Evolutionary conservation across 2,888 invertebrate genomes (phyloP), one percentile per base, ranked within the genome.

Genomic region (Lepidochrysops patricia): DNA sequence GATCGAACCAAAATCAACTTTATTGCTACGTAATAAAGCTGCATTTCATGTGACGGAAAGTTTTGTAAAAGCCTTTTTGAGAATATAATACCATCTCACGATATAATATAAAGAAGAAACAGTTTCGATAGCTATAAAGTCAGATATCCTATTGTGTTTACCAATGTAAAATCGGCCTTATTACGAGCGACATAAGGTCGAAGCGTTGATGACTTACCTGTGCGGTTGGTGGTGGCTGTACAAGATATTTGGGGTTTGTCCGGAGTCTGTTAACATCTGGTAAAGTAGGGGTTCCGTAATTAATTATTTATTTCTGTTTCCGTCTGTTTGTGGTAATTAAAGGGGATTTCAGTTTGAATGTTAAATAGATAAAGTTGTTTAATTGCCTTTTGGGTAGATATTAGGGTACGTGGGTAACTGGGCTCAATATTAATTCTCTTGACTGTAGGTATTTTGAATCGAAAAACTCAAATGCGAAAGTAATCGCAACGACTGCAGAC

Each of bases 61-160:
- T 19, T 58, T 63, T 63, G 12, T 37, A 70, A 74, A 63, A 50
- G 67, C 60, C 71, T 57, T 75, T 79, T 72, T 67, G 62, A n/a
- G 64, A 50, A 35, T 64, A 52, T 4, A 19, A 5, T 58, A 63
- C 65, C 60, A 61, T 62, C 66, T 76, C 84, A 83, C 86, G 88
- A 88, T 88, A 89, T 88, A 87, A 89, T 88, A 89, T 83, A 84
- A 81, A 82, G 85, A 83, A 88, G 87, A 89, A 88, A 89, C 81
- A 87, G 88, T 76, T 73, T 77, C 74, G 72, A 71, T 75, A 71
- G 74, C 76, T 71, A 78, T 76, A 85, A 80, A 80, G 84, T 79
- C 86, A 80, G 79, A 86, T 79, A 72, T 67, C 70, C 71, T 67
- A 60, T 57, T 57, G 19, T 43, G 56, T 68, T 64, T 23, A 27